Percentiles rank a stretch among this genome's conserved stretches.
These are phyloP conservation scores for Montipora capitata DNA, from an alignment of 92 coral and sea anemone species.

Conservation along the genomic window DNA sequence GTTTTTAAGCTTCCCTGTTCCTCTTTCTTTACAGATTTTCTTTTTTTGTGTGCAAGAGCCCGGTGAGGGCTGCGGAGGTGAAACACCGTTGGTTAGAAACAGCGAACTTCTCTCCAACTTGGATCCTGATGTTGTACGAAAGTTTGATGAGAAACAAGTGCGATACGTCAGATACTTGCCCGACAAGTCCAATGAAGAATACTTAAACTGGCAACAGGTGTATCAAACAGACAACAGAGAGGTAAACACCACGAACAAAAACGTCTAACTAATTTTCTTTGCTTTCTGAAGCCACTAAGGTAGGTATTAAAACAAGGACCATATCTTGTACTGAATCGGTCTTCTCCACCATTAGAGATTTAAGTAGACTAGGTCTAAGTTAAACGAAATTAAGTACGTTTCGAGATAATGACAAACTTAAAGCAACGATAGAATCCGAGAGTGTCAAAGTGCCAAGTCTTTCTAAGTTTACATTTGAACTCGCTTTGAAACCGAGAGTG, in stretches of 20 bases:
- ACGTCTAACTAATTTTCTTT: too few relatives aligned
- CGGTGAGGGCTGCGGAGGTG: constrained; percentile 71
- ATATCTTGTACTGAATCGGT: too few relatives aligned
- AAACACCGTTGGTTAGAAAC: constrained; percentile 70
- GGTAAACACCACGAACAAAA: constrained; percentile 3
- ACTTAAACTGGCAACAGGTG: constrained; percentile 47
- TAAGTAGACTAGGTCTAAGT: too few relatives aligned
- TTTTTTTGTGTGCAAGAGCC: constrained; percentile 57
- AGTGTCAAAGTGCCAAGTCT: too few relatives aligned
- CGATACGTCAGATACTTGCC: constrained; percentile 61
- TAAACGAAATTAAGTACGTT: too few relatives aligned
- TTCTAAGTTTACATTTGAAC: too few relatives aligned
- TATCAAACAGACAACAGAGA: constrained; percentile 10
- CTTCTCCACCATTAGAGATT: too few relatives aligned
- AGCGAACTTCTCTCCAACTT: constrained; percentile 53
- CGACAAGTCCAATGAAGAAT: constrained; percentile 21
- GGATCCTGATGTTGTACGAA: constrained; percentile 56
- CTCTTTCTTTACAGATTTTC: constrained; percentile 33
- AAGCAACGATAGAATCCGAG: too few relatives aligned
- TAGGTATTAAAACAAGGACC: too few relatives aligned
- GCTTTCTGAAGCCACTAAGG: too few relatives aligned
- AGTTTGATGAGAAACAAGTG: constrained; percentile 51
- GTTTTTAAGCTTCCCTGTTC: neutral
- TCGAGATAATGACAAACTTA: too few relatives aligned
- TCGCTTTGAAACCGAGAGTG: too few relatives aligned